Evolutionary conservation across 2,888 invertebrate genomes (phyloP).

Genomic region (Lycia hirtaria): DNA sequence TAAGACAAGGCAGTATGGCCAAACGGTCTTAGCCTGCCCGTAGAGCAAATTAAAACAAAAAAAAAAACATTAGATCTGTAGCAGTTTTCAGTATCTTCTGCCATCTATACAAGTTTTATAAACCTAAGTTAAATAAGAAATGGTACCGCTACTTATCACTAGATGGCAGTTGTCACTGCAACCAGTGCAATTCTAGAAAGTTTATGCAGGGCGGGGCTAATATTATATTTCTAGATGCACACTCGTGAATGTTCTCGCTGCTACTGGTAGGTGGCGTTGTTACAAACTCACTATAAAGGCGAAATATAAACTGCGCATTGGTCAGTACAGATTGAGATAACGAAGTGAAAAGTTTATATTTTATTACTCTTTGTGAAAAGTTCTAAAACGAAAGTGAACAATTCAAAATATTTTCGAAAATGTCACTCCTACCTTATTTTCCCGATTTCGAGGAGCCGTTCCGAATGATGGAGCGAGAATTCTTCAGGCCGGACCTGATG

Average conservation of each 20-base stretch:
- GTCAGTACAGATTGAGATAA: conserved; percentile 39
- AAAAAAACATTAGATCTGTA: too few relatives aligned
- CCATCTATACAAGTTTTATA: neutral
- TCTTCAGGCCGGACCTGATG: conserved; percentile 48
- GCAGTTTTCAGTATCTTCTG: neutral
- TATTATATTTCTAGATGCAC: conserved; percentile 5
- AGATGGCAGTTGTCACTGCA: conserved; percentile 52
- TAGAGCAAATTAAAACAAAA: too few relatives aligned
- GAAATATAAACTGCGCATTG: conserved; percentile 9
- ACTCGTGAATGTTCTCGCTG: conserved; percentile 36
- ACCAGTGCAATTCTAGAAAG: conserved; percentile 35
- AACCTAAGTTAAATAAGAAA: neutral
- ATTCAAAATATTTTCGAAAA: conserved; percentile 47
- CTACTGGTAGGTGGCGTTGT: conserved; percentile 50
- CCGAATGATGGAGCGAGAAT: conserved; percentile 68
- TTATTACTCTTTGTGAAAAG: conserved; percentile 19
- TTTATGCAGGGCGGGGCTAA: neutral
- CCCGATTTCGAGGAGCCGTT: conserved; percentile 66
- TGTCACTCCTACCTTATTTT: conserved; percentile 68
- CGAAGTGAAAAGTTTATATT: conserved; percentile 30
- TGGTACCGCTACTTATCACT: conserved; percentile 47
- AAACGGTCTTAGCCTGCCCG: too few relatives aligned
- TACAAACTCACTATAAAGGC: conserved; percentile 50
- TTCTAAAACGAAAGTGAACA: conserved; percentile 18
- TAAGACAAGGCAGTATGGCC: too few relatives aligned